Conservation (phyloP, 2,888 invertebrate genomes). For the Trachelus iudaicus region DNA sequence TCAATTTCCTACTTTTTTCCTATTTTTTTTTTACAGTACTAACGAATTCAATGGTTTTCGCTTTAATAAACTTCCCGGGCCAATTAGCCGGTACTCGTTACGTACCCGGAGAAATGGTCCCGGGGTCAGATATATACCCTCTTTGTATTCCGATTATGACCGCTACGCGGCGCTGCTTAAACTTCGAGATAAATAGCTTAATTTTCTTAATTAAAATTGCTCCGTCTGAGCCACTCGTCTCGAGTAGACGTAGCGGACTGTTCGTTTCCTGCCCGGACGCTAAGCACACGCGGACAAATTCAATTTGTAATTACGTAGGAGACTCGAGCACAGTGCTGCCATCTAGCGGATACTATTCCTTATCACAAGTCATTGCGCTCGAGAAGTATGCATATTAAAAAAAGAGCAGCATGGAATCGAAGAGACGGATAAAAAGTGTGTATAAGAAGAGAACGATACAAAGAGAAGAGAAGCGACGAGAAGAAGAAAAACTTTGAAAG, state of each 20-base stretch:
- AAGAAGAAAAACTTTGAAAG: neutral
- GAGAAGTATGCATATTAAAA: neutral
- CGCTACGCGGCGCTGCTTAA: constrained; percentile 12
- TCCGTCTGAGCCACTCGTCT: constrained; percentile 29
- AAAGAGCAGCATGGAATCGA: neutral
- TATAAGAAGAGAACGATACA: neutral
- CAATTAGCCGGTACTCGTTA: neutral
- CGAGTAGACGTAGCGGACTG: constrained; percentile 21
- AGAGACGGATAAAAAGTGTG: neutral
- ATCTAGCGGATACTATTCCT: neutral
- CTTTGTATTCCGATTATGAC: constrained; percentile 29
- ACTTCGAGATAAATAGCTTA: constrained; percentile 48
- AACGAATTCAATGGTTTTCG: constrained; percentile 20
- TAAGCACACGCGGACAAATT: neutral
- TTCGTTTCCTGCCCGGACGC: constrained; percentile 11
- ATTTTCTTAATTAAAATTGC: constrained; percentile 53
- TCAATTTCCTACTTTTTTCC: too few relatives aligned
- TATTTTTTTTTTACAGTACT: neutral
- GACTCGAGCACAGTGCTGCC: neutral
- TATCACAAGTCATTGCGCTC: neutral
- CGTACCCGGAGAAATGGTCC: constrained; percentile 20
- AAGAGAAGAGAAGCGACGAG: too few relatives aligned
- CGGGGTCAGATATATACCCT: constrained; percentile 17
- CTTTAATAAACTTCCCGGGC: constrained; percentile 28
- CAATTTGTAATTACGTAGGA: neutral